Base-by-base conservation (phyloP, 2,888 invertebrate genomes). In the Nephrotoma flavescens region DNA sequence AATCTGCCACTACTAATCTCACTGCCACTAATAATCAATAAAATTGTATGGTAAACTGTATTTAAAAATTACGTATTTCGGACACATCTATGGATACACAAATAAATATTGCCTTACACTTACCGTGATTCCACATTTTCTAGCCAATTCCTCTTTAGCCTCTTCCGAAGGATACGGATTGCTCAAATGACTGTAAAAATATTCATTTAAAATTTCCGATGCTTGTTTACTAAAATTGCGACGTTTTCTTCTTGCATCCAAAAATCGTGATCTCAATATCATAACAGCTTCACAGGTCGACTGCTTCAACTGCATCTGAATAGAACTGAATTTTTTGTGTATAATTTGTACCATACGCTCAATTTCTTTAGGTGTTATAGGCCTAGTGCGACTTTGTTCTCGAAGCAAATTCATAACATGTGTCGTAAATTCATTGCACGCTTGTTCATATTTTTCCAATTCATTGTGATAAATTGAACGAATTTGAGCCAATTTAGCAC, bases 381-480 rank as follows among this genome's bases (percentile, higher is more conserved):
- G 99, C 89, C 99, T 94, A 89, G 99, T 99, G 90, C 98, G 96
- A 90, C 97, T 97, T 93, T 99, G 98, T 92, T 99, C 98, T 87
- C 98, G 93, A 88, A 99, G 93, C 89, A 99, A 93, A 92, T 99
- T 99, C 96, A 99, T 97, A 89, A 99, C 99, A 93, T 99, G 99
- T n/a, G 99, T 99, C 87, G 99, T 99, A 92, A 99, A 99, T 93
- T 99, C 99, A 92, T 98, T 98, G 93, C 99, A 99, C n/a, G 99
- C 99, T 94, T 99, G 99, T 93, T 99, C 99, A 91, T 99, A 99
- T 94, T 99, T 99, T 92, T 99, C 98, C 90, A 99, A 92, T 92
- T 99, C 99, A 92, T 98, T 98, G 92, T 99, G 99, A 93, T 99
- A 99, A 90, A 99, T 99, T 93, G 98, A 97, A 88, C 99, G 94